Conservation (phyloP, 2,113 vertebrate genomes). For the Phyllopteryx taeniolatus region DNA sequence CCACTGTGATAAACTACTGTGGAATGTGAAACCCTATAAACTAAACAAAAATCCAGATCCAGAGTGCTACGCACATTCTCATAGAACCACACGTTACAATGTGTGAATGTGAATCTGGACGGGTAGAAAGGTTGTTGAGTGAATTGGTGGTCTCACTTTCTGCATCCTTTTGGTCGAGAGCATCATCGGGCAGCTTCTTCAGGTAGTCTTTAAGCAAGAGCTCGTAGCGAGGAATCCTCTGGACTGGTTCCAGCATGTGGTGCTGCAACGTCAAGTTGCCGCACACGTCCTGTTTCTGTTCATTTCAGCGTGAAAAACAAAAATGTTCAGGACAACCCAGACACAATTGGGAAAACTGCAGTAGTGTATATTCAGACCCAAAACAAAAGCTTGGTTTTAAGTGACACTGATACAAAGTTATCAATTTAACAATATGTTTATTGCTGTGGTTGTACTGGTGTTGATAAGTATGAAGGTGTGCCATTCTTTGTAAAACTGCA, state of each 20-base stretch:
- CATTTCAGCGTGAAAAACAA: neutral
- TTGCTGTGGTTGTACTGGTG: neutral
- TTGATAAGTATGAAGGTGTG: neutral
- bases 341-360: neutral
- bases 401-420: neutral
- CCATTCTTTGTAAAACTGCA: neutral
- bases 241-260: conserved; percentile 97
- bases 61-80: neutral
- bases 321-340: neutral
- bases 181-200: conserved; percentile 86
- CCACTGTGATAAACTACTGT: conserved; percentile 30
- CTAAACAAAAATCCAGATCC: neutral
- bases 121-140: neutral
- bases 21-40: conserved; percentile 18
- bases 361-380: neutral
- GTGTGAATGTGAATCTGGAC: neutral
- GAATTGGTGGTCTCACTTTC: conserved; percentile 78
- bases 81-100: neutral
- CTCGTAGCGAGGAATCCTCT: conserved; percentile 94
- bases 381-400: neutral
- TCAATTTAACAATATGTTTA: neutral
- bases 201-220: conserved; percentile 94
- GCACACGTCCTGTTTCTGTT: conserved; percentile 90
- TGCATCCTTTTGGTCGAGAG: conserved; percentile 86
- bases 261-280: conserved; percentile 95